These are phyloP conservation scores for Chaenodraco wilsoni DNA, from an alignment of 2,797 vertebrate genomes.

Conservation along the genomic window DNA sequence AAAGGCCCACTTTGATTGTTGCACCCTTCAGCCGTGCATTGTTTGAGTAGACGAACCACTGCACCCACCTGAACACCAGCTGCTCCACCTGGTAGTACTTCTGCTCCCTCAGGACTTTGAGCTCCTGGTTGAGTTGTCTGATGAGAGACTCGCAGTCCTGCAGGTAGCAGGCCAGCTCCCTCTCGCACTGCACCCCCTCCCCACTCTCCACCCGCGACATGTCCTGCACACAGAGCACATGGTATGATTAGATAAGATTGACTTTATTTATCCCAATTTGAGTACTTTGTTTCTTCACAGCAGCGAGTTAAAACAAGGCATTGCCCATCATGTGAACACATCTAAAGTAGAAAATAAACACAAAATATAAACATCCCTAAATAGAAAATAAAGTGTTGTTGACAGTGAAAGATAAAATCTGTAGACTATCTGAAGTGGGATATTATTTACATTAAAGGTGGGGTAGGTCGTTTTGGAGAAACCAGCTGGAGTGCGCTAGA, in stretches of 20 bases:
- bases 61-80: conserved; percentile 92
- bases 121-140: conserved; percentile 90
- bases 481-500: too few species aligned
- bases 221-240: conserved; percentile 80
- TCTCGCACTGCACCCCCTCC: conserved; percentile 89
- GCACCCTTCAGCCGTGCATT: background rate
- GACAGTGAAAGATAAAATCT: too few species aligned
- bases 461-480: too few species aligned
- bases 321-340: too few species aligned
- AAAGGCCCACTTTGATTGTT: background rate
- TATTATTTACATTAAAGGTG: too few species aligned
- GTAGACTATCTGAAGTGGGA: too few species aligned
- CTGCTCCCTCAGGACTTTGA: conserved; percentile 92
- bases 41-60: background rate
- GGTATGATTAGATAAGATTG: background rate
- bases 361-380: too few species aligned
- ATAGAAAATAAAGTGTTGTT: too few species aligned
- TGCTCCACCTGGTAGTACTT: conserved; percentile 97
- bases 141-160: conserved; percentile 93
- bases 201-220: conserved; percentile 91
- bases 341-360: too few species aligned
- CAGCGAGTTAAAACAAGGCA: too few species aligned
- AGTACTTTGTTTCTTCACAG: too few species aligned
- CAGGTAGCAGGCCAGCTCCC: conserved; percentile 91
- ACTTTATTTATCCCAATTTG: too few species aligned